These are phyloP conservation scores for Drosophila birchii DNA, from an alignment of 2,888 invertebrate genomes.

Conservation along the genomic window DNA sequence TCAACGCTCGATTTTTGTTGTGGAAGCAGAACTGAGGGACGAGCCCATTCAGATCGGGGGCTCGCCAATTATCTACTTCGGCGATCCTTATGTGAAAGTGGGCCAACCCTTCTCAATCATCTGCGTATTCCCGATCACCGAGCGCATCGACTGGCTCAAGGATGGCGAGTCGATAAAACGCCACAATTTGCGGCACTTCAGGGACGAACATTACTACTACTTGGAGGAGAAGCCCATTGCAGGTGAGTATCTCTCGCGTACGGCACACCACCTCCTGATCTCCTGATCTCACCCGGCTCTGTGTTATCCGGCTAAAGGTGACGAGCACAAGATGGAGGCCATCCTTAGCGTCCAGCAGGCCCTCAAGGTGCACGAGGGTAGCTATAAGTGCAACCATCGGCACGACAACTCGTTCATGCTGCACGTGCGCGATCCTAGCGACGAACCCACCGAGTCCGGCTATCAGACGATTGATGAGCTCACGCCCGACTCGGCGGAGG, in stretches of 20 bases:
- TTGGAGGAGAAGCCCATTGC: slow-evolving; percentile 82
- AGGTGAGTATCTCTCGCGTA: slow-evolving; percentile 81
- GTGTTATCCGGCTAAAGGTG: slow-evolving; percentile 73
- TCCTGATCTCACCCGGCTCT: slow-evolving; percentile 19
- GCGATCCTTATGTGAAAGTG: slow-evolving; percentile 83
- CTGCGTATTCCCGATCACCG: slow-evolving; percentile 83
- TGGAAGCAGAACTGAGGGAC: slow-evolving; percentile 51
- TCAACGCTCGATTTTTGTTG: slow-evolving; percentile 29
- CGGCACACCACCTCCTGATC: slow-evolving; percentile 4
- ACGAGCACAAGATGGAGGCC: slow-evolving; percentile 84
- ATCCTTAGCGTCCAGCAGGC: slow-evolving; percentile 83
- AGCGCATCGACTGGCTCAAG: slow-evolving; percentile 83
- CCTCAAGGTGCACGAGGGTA: slow-evolving; percentile 83
- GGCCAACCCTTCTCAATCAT: slow-evolving; percentile 84
- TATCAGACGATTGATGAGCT: slow-evolving; percentile 81
- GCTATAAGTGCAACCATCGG: slow-evolving; percentile 83
- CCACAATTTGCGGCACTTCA: slow-evolving; percentile 84
- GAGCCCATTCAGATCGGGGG: slow-evolving; percentile 77
- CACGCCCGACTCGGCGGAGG: slow-evolving; percentile 77
- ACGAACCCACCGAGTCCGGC: slow-evolving; percentile 73
- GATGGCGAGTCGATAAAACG: slow-evolving; percentile 83
- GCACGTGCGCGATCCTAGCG: slow-evolving; percentile 69
- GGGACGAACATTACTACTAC: slow-evolving; percentile 83
- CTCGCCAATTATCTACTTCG: slow-evolving; percentile 82
- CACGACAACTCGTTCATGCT: slow-evolving; percentile 81